Evolutionary conservation across 2,888 invertebrate species (phyloP), one percentile per base, ranked within the genome.

Genomic region (Lepidocyrtinus sp.): DNA sequence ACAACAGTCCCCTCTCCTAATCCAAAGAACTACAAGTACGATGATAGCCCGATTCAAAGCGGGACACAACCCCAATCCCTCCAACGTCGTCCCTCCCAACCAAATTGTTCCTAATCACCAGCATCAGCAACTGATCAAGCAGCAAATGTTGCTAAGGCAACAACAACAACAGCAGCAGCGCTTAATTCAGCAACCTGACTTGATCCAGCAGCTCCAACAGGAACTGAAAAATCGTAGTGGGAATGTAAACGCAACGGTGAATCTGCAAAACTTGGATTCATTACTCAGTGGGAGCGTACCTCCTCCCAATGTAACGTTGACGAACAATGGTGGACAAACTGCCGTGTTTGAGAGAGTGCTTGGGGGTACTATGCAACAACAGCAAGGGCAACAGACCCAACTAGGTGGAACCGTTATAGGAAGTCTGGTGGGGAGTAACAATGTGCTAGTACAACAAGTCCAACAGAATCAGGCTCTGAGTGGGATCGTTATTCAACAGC

Each of bases 211-310:
- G 26, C 59, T 72, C 21, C 79, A 74, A 17, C 72, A 78, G 45
- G 59, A 75, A 24, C 76, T 77, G 50, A 81, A 77, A 64, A 81
- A 71, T 71, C 61, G 64, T 55, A 59, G 70, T 59, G 64, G 61
- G 46, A 70, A 62, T 67, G 75, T 22, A 72, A 79, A 69, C 59
- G 26, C 36, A 65, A 50, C 83, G 15, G 70, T 65, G 50, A 45
- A 81, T 77, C 36, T 75, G 2, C 75, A 67, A 84, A 96, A 94
- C 87, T 95, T 97, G 87, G 95, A 94, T 88, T 95, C 94, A 82
- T 91, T 97, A 86, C 91, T 96, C 87, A 95, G 94, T 87, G 94
- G 93, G 65, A 95, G 95, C 83, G 95, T 96, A 2, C 86, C 87
- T 74, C 82, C 82, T 12, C 95, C 95, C 70, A 97, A 97, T 89